Evolutionary conservation across 2,797 vertebrate genomes (phyloP), one percentile per base, ranked within the genome.

Genomic region (Toxotes lorentzi): DNA sequence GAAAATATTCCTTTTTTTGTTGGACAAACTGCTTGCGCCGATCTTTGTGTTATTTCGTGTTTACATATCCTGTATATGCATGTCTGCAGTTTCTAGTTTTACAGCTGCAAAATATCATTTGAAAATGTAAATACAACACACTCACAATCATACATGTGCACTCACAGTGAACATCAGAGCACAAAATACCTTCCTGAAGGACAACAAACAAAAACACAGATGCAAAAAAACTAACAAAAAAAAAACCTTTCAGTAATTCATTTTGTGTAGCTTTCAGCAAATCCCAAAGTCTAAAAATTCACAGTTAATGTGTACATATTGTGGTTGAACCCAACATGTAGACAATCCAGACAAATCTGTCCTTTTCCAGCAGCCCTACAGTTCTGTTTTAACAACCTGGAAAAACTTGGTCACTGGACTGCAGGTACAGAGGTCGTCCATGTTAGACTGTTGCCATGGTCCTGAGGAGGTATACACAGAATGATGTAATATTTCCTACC

Each of bases 21-120:
- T 96, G 95, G 95, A 95, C 95, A 95, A 95, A 95, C 94, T 94
- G 92, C 86, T 89, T 61, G 27, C 62, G 27, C 62, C 69, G 34
- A 79, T 79, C 59, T 83, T 58, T 7, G 6, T 77, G 24, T 60
- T 54, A 69, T 77, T 80, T 65, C 0, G 50, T 78, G 78, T 91
- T 92, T 91, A 90, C 86, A 85, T 81, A 73, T 78, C 70, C 59
- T 88, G 60, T 79, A 70, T 85, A 83, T 87, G 76, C 85, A 86
- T 86, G 81, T 75, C 81, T 87, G 81, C 68, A 71, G 65, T 84
- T 50, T 53, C 21, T 79, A 43, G 67, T 67, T 75, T 83, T 45
- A 73, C n/a, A 32, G 61, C 50, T 64, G 63, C 70, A 70, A 70
- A 68, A 54, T 51, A 61, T 76, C 16, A 50, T 85, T 67, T 62